A percentile compares a stretch with the other conserved stretches of the same genome.
Evolutionary conservation across 2,797 vertebrate genomes (phyloP).

Genomic region (Chelmon rostratus): DNA sequence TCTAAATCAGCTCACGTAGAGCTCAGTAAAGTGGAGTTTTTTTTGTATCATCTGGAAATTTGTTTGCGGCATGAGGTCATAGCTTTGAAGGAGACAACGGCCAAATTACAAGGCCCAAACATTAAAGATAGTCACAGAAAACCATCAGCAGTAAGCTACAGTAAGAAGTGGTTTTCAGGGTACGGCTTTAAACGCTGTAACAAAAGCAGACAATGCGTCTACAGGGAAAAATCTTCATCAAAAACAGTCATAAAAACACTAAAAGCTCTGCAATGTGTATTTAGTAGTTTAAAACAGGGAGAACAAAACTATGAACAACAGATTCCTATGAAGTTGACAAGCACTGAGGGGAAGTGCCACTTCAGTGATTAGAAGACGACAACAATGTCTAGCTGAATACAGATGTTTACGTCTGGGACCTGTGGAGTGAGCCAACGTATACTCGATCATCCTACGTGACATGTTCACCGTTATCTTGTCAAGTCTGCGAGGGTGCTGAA

Average conservation of each 20-base stretch:
- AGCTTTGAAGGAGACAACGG: not conserved
- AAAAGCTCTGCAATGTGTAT: not conserved
- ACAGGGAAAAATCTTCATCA: not conserved
- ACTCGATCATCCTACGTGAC: not conserved
- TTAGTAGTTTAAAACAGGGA: not conserved
- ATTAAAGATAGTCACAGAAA: constrained; percentile 2
- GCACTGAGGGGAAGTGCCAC: not conserved
- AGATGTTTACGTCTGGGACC: not conserved
- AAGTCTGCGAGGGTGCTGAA: not conserved
- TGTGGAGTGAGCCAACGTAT: not conserved
- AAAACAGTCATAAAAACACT: not conserved
- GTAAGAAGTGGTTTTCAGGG: not conserved
- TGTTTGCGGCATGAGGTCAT: not conserved
- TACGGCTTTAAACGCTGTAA: not conserved
- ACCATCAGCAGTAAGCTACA: not conserved
- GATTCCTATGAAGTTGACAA: not conserved
- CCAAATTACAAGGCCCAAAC: not conserved
- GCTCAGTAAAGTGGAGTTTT: not conserved
- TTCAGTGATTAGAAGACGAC: not conserved
- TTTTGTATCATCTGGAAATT: not conserved
- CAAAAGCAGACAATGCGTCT: not conserved
- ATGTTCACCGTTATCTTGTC: not conserved
- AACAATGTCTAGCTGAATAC: not conserved
- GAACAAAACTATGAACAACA: constrained; percentile 1
- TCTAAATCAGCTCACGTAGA: not conserved